A percentile compares a stretch with the other conserved stretches of the same genome.
Evolutionary conservation across 1,140 invertebrate species (phyloP).

Genomic region (Nephila pilipes): DNA sequence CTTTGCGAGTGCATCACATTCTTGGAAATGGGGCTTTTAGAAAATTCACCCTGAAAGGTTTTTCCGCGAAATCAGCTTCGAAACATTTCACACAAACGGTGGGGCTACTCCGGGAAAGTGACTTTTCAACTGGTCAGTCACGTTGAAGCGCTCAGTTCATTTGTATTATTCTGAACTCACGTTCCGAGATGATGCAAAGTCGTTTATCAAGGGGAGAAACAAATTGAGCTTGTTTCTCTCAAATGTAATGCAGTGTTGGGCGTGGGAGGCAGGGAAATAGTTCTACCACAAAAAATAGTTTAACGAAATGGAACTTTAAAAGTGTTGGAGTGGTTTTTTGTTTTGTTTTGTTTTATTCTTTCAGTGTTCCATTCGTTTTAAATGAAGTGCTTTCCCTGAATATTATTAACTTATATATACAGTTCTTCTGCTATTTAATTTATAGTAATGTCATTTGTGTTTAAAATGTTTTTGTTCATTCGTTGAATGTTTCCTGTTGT

Average conservation of each 20-base stretch:
- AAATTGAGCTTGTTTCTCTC: neutral
- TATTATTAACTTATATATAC: too few species aligned
- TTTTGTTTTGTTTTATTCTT: too few species aligned
- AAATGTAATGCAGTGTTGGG: neutral
- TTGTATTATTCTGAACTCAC: slow-evolving; percentile 38
- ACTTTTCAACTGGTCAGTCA: slow-evolving; percentile 40
- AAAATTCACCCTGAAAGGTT: slow-evolving; percentile 29
- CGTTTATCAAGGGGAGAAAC: neutral
- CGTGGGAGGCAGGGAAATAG: neutral
- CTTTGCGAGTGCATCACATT: neutral
- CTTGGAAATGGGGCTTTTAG: slow-evolving; percentile 15
- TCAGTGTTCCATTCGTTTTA: too few species aligned
- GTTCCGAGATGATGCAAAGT: neutral
- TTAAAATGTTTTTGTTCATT: too few species aligned
- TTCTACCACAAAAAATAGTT: too few species aligned
- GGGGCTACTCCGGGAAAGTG: slow-evolving; percentile 14
- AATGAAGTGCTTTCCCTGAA: too few species aligned
- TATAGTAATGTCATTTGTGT: too few species aligned
- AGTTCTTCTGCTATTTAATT: too few species aligned
- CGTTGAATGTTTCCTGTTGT: too few species aligned
- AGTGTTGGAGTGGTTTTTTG: too few species aligned
- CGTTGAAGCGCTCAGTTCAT: slow-evolving; percentile 18
- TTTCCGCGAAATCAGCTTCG: neutral
- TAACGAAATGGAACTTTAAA: too few species aligned
- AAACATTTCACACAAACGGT: slow-evolving; percentile 45